These are phyloP conservation scores for Prionailurus bengalensis DNA, from an alignment of 2,113 vertebrate genomes.

Conservation along the genomic window DNA sequence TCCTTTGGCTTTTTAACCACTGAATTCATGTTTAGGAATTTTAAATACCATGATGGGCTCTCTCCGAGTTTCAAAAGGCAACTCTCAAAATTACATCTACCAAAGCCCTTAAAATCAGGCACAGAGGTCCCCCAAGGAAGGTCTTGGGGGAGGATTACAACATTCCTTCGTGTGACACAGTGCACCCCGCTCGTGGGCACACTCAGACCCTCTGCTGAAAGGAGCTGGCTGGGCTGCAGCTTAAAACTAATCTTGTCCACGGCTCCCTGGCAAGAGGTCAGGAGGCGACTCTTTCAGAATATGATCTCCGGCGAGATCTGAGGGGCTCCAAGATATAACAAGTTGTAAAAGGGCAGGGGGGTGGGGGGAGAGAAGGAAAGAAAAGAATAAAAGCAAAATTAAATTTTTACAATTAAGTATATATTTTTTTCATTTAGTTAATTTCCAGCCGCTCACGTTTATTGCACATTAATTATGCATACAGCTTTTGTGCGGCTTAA, in stretches of 20 bases:
- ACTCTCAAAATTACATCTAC: not conserved
- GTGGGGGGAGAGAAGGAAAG: not conserved
- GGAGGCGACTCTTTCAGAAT: slow-evolving; percentile 32
- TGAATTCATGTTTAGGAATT: slow-evolving; percentile 47
- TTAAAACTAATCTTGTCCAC: slow-evolving; percentile 68
- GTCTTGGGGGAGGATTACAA: not conserved
- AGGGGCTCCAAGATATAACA: slow-evolving; percentile 40
- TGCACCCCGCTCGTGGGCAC: not conserved
- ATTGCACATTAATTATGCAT: slow-evolving; percentile 86
- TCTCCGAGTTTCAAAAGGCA: not conserved
- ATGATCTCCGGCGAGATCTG: slow-evolving; percentile 57
- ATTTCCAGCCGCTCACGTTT: slow-evolving; percentile 83
- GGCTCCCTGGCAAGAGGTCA: slow-evolving; percentile 73
- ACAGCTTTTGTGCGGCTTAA: slow-evolving; percentile 80
- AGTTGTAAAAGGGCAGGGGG: slow-evolving; percentile 46
- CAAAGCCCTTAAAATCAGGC: not conserved
- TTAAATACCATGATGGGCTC: not conserved
- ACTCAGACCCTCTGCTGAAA: not conserved
- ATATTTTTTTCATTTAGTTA: slow-evolving; percentile 81
- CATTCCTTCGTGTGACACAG: slow-evolving; percentile 22
- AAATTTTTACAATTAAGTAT: slow-evolving; percentile 84
- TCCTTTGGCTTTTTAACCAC: slow-evolving; percentile 51
- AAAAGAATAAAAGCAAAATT: slow-evolving; percentile 79
- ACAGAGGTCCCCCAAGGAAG: not conserved
- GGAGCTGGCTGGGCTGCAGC: not conserved